A percentile compares a stretch with the other conserved stretches of the same genome.
phyloP scores from a whole-genome alignment of 2,888 invertebrate genomes.

The Torymus tubicola region DNA sequence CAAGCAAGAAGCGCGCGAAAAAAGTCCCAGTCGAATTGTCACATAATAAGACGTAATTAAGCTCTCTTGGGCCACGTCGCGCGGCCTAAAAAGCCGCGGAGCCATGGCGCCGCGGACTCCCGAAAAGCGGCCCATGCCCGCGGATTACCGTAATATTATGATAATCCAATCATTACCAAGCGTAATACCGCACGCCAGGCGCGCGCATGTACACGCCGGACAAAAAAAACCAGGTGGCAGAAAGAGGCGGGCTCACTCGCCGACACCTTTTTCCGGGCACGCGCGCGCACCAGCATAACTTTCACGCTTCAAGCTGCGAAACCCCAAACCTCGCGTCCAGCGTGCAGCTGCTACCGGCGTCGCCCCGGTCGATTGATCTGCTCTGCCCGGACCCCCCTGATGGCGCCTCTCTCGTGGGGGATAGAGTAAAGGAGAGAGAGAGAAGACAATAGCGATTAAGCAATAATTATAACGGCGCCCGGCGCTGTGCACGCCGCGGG shows the following conservation, averaged over 20 bases:
- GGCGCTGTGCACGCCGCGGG: background rate
- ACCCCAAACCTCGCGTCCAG: slow-evolving; percentile 33
- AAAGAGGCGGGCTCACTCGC: background rate
- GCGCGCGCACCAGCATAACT: slow-evolving; percentile 39
- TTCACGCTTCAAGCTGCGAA: slow-evolving; percentile 53
- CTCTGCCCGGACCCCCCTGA: background rate
- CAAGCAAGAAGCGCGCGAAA: background rate
- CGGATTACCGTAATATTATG: slow-evolving; percentile 30
- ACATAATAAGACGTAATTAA: slow-evolving; percentile 31
- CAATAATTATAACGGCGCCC: slow-evolving; percentile 35
- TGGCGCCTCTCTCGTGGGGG: background rate
- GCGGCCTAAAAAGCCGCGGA: background rate
- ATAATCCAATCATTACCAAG: slow-evolving; percentile 30
- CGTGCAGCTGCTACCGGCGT: slow-evolving; percentile 27
- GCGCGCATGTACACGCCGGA: background rate
- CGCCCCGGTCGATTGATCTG: slow-evolving; percentile 4
- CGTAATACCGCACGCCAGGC: background rate
- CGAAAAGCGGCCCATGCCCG: background rate
- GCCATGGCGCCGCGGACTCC: too few species aligned
- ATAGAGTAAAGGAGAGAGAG: slow-evolving; percentile 12
- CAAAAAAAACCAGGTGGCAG: background rate
- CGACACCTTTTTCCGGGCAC: slow-evolving; percentile 30
- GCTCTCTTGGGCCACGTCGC: background rate
- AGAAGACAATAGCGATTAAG: slow-evolving; percentile 34
- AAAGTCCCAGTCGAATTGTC: background rate